A percentile compares a stretch with the other conserved stretches of the same genome.
Conservation (phyloP, 2,888 invertebrate species). For the Xanthorhoe spadicearia region DNA sequence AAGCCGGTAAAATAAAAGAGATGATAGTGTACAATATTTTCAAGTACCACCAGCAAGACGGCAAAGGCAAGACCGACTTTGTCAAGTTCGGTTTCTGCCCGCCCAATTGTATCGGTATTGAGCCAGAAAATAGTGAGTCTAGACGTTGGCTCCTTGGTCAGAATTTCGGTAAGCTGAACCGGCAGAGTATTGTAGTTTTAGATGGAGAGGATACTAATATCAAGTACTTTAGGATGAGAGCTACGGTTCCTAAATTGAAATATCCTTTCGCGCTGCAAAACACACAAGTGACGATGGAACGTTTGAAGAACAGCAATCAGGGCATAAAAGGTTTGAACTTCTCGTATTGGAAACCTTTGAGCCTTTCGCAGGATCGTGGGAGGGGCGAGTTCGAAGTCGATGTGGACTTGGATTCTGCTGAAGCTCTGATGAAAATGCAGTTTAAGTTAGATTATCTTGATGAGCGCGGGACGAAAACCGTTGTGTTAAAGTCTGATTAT, state of each 20-base stretch:
- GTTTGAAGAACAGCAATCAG: conserved; percentile 63
- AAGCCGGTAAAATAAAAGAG: conserved; percentile 71
- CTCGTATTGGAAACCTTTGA: conserved; percentile 61
- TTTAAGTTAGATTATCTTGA: conserved; percentile 64
- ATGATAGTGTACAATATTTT: conserved; percentile 65
- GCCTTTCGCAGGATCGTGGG: conserved; percentile 26
- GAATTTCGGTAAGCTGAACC: conserved; percentile 62
- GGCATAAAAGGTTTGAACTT: conserved; percentile 70
- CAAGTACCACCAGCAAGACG: conserved; percentile 61
- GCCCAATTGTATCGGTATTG: conserved; percentile 66
- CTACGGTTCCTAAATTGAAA: conserved; percentile 42
- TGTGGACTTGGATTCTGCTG: conserved; percentile 70
- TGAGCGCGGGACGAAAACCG: conserved; percentile 41
- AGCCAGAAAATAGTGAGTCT: conserved; percentile 69
- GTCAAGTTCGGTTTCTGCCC: conserved; percentile 65
- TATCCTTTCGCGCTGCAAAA: conserved; percentile 35
- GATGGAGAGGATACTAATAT: conserved; percentile 57
- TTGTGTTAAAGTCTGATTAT: conserved; percentile 52
- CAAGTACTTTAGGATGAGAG: conserved; percentile 59
- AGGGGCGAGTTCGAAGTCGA: conserved; percentile 51
- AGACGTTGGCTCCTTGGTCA: conserved; percentile 64
- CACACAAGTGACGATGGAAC: conserved; percentile 51
- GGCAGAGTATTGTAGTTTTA: conserved; percentile 54
- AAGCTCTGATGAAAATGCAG: conserved; percentile 57
- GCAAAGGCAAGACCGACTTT: conserved; percentile 63